A percentile compares a stretch with the other conserved stretches of the same genome.
Evolutionary conservation across 1,140 invertebrate species (phyloP).

Genomic region (Sitophilus oryzae): DNA sequence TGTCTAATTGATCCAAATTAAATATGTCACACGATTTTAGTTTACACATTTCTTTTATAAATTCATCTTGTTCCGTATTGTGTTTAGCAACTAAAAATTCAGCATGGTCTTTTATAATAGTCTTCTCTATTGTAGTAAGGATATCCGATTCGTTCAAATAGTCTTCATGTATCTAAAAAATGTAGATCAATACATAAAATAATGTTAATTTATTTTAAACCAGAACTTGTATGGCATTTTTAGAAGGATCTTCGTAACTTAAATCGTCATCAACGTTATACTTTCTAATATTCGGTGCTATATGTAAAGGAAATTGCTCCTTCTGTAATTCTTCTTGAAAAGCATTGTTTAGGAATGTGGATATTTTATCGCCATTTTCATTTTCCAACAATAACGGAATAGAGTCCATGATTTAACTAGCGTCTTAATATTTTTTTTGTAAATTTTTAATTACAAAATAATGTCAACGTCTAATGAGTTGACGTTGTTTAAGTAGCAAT

Average conservation of each 20-base stretch:
- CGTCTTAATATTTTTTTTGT: neutral
- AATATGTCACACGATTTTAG: slow-evolving; percentile 24
- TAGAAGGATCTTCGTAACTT: slow-evolving; percentile 17
- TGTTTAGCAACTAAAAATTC: slow-evolving; percentile 18
- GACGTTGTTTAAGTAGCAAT: too few relatives aligned
- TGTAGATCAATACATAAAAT: neutral
- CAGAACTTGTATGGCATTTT: slow-evolving; percentile 15
- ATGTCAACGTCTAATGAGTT: too few relatives aligned
- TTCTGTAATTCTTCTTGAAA: slow-evolving; percentile 27
- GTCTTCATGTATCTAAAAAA: slow-evolving; percentile 19
- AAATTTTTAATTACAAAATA: too few relatives aligned
- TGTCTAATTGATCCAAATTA: slow-evolving; percentile 1
- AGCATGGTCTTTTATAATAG: slow-evolving; percentile 20
- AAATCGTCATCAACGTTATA: slow-evolving; percentile 20
- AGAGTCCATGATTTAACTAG: too few relatives aligned
- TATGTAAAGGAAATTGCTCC: slow-evolving; percentile 19
- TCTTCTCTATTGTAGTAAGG: slow-evolving; percentile 15
- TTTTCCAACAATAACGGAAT: slow-evolving; percentile 27
- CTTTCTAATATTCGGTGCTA: slow-evolving; percentile 22
- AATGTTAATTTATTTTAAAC: neutral
- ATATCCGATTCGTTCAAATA: slow-evolving; percentile 10
- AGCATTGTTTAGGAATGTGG: slow-evolving; percentile 20
- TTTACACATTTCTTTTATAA: slow-evolving; percentile 22
- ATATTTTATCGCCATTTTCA: too few relatives aligned
- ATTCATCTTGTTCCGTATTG: slow-evolving; percentile 10